Conservation (phyloP, 2,113 vertebrate species). For the Pteruthius melanotis region DNA sequence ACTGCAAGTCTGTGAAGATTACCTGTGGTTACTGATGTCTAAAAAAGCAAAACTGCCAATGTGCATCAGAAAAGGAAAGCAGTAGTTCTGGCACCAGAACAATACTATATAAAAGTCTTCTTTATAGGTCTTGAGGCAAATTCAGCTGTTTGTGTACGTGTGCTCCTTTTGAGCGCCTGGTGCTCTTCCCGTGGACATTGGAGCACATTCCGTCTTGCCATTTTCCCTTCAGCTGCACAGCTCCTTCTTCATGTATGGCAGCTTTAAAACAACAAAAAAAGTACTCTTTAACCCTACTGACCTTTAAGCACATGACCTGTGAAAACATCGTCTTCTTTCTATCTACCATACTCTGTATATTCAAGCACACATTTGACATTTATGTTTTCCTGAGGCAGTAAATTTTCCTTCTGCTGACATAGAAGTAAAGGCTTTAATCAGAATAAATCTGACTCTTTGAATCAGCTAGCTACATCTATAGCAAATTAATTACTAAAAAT, state of each 20-base stretch:
- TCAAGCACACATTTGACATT: conserved; percentile 49
- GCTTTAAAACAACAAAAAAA: conserved; percentile 31
- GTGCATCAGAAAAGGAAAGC: neutral
- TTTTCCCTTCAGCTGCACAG: conserved; percentile 8
- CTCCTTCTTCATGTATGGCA: conserved; percentile 12
- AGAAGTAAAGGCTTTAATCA: conserved; percentile 39
- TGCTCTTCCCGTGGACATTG: neutral
- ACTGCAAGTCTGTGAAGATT: neutral
- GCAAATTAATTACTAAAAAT: conserved; percentile 21
- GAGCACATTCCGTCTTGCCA: neutral
- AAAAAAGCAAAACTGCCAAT: neutral
- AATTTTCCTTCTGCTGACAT: conserved; percentile 32
- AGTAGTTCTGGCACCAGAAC: neutral
- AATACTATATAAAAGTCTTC: neutral
- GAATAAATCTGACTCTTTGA: conserved; percentile 53
- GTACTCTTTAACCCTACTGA: neutral
- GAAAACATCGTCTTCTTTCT: conserved; percentile 59
- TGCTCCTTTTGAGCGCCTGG: rapidly evolving
- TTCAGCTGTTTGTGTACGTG: neutral
- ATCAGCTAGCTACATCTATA: conserved; percentile 17
- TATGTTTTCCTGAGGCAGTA: conserved; percentile 47
- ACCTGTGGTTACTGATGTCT: neutral
- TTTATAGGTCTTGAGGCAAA: neutral
- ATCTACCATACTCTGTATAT: conserved; percentile 21
- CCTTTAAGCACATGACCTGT: conserved; percentile 40